A percentile compares a stretch with the other conserved stretches of the same genome.
Evolutionary conservation across 2,888 invertebrate species (phyloP).

Genomic region (Timandra comae): DNA sequence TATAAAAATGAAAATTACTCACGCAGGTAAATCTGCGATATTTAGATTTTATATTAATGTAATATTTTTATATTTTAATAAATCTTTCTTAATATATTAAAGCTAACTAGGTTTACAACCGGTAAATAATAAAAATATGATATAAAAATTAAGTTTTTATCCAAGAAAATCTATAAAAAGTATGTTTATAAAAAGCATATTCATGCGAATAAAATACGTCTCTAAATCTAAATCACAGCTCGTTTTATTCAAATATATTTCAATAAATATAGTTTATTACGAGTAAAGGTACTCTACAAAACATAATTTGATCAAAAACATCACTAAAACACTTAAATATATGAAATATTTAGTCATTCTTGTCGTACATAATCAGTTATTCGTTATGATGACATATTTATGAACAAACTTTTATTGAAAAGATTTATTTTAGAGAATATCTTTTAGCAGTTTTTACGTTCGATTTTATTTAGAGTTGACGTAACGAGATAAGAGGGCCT

Average conservation of each 20-base stretch:
- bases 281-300: too few relatives aligned
- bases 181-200: background rate
- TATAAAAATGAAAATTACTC: too few relatives aligned
- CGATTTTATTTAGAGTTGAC: background rate
- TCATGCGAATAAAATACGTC: background rate
- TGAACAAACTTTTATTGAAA: background rate
- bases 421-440: conserved; percentile 6
- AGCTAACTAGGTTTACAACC: background rate
- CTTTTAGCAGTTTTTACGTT: too few relatives aligned
- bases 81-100: too few relatives aligned
- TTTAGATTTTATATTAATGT: too few relatives aligned
- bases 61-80: too few relatives aligned
- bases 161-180: background rate
- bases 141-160: background rate
- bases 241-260: too few relatives aligned
- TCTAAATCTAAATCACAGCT: background rate
- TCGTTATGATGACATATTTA: background rate
- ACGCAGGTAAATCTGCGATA: too few relatives aligned
- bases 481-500: conserved; percentile 21
- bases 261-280: too few relatives aligned
- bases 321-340: background rate
- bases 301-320: background rate
- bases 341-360: too few relatives aligned
- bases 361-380: background rate
- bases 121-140: background rate